Evolutionary conservation across 2,113 vertebrate genomes (phyloP).

Genomic region (Beaufortia kweichowensis): DNA sequence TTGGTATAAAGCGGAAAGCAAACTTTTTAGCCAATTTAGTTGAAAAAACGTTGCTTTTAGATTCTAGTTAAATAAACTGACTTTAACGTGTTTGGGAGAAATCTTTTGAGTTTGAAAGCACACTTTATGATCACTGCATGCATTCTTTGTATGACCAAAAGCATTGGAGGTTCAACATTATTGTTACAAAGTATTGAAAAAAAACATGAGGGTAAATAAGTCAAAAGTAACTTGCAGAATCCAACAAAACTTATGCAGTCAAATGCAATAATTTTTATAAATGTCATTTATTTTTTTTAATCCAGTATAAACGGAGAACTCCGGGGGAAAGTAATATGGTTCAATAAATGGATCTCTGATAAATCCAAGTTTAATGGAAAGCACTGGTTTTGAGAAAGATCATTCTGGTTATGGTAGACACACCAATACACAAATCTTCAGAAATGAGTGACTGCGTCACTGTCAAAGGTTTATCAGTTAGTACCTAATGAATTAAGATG

Average conservation of each 20-base stretch:
- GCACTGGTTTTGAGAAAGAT: conserved; percentile 61
- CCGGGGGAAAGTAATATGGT: conserved; percentile 66
- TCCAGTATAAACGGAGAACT: conserved; percentile 79
- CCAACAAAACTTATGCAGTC: conserved; percentile 30
- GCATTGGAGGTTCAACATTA: too few relatives aligned
- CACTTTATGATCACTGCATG: too few relatives aligned
- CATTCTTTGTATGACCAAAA: too few relatives aligned
- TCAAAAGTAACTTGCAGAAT: too few relatives aligned
- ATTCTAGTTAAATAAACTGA: too few relatives aligned
- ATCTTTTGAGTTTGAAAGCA: too few relatives aligned
- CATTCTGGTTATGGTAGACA: conserved; percentile 51
- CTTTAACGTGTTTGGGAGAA: too few relatives aligned
- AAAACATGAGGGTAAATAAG: too few relatives aligned
- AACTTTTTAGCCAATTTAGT: too few relatives aligned
- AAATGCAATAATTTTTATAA: conserved; percentile 66
- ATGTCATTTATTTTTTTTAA: conserved; percentile 75
- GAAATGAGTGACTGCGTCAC: conserved; percentile 44
- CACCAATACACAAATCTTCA: conserved; percentile 64
- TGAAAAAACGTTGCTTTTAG: too few relatives aligned
- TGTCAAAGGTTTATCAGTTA: conserved; percentile 68
- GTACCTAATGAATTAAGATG: conserved; percentile 63
- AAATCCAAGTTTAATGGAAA: conserved; percentile 49
- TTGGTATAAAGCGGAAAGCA: too few relatives aligned
- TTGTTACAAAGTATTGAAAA: too few relatives aligned
- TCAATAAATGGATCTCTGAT: conserved; percentile 60